phyloP scores from a whole-genome alignment of 2,888 invertebrate genomes.

The Oeneis ivallda region DNA sequence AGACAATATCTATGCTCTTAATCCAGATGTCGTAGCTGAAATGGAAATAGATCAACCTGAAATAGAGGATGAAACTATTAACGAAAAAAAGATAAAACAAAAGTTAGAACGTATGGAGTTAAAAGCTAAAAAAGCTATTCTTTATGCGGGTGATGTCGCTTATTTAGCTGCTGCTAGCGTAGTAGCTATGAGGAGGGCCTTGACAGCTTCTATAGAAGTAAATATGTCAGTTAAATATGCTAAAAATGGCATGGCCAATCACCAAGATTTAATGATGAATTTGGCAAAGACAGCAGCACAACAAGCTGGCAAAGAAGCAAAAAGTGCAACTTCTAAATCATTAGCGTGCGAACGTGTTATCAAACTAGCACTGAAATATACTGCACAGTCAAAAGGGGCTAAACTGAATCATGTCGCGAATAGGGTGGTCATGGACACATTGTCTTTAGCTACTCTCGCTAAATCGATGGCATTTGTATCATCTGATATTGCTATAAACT shows the following conservation, averaged over 20 bases:
- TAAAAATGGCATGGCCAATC: slow-evolving; percentile 73
- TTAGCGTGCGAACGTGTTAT: slow-evolving; percentile 70
- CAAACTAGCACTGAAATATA: slow-evolving; percentile 72
- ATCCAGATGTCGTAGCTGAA: slow-evolving; percentile 66
- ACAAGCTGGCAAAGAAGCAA: slow-evolving; percentile 76
- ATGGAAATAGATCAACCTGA: slow-evolving; percentile 71
- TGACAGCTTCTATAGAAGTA: slow-evolving; percentile 75
- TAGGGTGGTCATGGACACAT: slow-evolving; percentile 73
- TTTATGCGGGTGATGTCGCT: slow-evolving; percentile 76
- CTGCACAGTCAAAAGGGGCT: slow-evolving; percentile 72
- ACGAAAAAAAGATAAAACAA: slow-evolving; percentile 63
- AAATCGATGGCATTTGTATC: slow-evolving; percentile 78
- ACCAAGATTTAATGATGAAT: slow-evolving; percentile 77
- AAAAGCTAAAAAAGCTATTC: slow-evolving; percentile 74
- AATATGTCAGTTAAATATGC: slow-evolving; percentile 74
- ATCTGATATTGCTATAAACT: slow-evolving; percentile 75
- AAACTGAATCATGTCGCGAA: slow-evolving; percentile 73
- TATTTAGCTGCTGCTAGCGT: slow-evolving; percentile 75
- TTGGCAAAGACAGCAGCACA: slow-evolving; percentile 76
- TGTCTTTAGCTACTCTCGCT: slow-evolving; percentile 69
- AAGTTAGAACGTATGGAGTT: slow-evolving; percentile 68
- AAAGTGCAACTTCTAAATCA: slow-evolving; percentile 70
- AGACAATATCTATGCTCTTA: slow-evolving; percentile 57
- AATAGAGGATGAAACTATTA: slow-evolving; percentile 58
- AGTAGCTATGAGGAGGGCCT: slow-evolving; percentile 71